Percentiles rank a stretch among this genome's conserved stretches.
These are phyloP conservation scores for Apteryx mantelli DNA, from an alignment of 2,113 vertebrate species.

Conservation along the genomic window DNA sequence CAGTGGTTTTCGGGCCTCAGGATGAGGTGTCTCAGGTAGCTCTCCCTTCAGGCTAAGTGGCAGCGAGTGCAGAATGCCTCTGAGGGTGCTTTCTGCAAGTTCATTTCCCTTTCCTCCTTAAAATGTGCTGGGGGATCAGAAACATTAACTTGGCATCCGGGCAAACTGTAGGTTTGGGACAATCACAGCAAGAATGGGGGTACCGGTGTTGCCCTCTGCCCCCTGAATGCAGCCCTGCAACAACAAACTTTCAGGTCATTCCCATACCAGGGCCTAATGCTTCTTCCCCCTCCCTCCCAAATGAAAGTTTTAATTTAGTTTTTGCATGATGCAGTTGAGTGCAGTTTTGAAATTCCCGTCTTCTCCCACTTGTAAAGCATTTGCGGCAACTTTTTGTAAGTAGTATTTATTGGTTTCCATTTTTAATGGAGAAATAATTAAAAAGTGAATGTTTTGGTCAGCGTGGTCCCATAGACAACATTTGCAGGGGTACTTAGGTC, in stretches of 20 bases:
- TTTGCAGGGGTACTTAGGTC: not conserved
- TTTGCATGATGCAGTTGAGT: not conserved
- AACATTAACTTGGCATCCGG: not conserved
- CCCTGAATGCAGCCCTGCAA: fast-evolving
- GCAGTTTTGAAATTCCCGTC: not conserved
- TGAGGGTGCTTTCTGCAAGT: not conserved
- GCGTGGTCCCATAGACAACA: not conserved
- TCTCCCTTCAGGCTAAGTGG: not conserved
- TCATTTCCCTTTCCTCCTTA: not conserved
- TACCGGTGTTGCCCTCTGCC: not conserved
- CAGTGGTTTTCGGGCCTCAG: not conserved
- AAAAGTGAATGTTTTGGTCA: not conserved
- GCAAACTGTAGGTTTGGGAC: not conserved
- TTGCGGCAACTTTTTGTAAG: not conserved
- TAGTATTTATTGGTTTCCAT: not conserved
- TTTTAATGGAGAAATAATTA: not conserved
- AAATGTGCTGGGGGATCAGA: not conserved
- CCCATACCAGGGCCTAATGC: not conserved
- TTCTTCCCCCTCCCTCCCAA: too few relatives aligned
- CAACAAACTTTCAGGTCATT: not conserved
- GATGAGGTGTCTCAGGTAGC: not conserved
- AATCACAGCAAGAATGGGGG: not conserved
- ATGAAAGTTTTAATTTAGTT: not conserved
- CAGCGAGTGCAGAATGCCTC: not conserved
- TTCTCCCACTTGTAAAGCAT: not conserved